phyloP scores from a whole-genome alignment of 2,797 vertebrate species.

The Oreochromis grahami region DNA sequence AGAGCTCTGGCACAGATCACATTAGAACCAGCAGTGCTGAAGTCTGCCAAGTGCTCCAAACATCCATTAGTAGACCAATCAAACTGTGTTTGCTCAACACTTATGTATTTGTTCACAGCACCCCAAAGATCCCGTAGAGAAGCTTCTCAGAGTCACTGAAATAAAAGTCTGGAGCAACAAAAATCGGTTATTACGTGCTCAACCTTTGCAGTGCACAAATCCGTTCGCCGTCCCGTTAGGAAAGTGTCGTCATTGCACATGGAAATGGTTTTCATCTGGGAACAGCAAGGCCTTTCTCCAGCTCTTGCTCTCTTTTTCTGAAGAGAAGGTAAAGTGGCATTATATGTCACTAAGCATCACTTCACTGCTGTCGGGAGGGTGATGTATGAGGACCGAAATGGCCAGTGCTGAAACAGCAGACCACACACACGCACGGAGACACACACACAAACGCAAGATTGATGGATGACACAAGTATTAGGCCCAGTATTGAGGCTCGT shows the following conservation, averaged over 20 bases:
- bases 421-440: constrained; percentile 20
- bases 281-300: neutral
- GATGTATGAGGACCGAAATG: constrained; percentile 56
- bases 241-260: neutral
- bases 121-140: neutral
- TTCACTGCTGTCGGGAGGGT: constrained; percentile 52
- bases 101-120: neutral
- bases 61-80: constrained; percentile 50
- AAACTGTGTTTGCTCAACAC: constrained; percentile 38
- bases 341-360: constrained; percentile 59
- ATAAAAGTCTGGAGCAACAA: neutral
- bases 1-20: constrained; percentile 42
- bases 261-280: neutral
- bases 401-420: constrained; percentile 69
- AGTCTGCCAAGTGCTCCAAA: constrained; percentile 47
- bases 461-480: constrained; percentile 52
- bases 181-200: neutral
- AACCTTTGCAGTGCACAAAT: neutral
- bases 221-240: neutral
- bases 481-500: constrained; percentile 29
- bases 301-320: neutral
- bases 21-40: constrained; percentile 32
- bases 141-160: neutral
- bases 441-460: constrained; percentile 23
- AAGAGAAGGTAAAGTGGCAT: constrained; percentile 54